These are phyloP conservation scores for Caloenas nicobarica DNA, from an alignment of 2,113 vertebrate species.

Conservation along the genomic window DNA sequence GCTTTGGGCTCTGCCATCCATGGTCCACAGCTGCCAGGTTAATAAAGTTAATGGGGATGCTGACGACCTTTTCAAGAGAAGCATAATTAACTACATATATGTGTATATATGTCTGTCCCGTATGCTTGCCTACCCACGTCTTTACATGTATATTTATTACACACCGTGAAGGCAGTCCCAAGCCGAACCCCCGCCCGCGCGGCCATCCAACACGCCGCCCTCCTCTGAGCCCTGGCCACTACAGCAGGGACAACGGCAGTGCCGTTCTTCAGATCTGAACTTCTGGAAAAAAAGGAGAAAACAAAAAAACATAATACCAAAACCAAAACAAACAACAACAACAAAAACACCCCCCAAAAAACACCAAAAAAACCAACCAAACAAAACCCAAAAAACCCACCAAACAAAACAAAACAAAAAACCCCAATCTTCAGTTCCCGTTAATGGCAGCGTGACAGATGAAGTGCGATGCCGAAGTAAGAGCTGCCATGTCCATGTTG, in stretches of 20 bases:
- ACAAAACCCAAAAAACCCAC: no score
- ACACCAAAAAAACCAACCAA: no score
- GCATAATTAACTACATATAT: no score
- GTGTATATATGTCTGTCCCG: neutral
- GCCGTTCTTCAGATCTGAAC: neutral
- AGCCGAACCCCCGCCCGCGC: no score
- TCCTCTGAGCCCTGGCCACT: neutral
- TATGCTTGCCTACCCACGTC: no score
- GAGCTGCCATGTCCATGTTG: neutral
- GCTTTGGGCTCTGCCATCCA: neutral
- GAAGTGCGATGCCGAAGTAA: neutral
- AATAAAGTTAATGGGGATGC: fast-evolving
- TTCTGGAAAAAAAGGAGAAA: neutral
- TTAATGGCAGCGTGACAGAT: neutral
- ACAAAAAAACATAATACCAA: no score
- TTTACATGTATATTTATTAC: no score
- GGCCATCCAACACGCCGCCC: fast-evolving
- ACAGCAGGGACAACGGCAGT: fast-evolving
- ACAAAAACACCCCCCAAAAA: no score
- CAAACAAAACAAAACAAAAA: neutral
- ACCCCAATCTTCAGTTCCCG: neutral
- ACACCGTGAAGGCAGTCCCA: no score
- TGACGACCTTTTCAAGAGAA: fast-evolving
- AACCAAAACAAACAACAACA: no score
- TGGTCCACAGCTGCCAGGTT: no score